Percentiles rank a stretch among this genome's conserved stretches.
Evolutionary conservation across 1,140 invertebrate genomes (phyloP).

Genomic region (Radopholus similis): DNA sequence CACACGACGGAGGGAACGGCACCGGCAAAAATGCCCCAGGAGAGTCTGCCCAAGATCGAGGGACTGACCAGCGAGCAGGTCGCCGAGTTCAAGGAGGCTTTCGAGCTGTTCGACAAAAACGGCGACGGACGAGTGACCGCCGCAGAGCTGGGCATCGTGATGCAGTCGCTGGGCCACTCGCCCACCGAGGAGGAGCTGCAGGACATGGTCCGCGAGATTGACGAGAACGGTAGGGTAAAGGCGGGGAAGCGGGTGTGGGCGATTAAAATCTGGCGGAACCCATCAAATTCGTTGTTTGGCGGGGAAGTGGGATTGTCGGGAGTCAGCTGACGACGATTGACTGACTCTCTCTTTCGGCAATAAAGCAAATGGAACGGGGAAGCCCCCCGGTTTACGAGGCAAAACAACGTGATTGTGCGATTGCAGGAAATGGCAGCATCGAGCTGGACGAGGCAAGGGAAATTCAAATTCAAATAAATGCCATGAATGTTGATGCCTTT

Average conservation of each 20-base stretch:
- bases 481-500: not conserved
- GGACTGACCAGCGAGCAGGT: conserved; percentile 38
- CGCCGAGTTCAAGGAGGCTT: conserved; percentile 93
- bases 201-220: conserved; percentile 99
- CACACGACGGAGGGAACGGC: too few relatives aligned
- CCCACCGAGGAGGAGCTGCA: conserved; percentile 97
- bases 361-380: not conserved
- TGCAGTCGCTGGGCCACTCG: conserved; percentile 95
- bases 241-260: not conserved
- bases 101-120: conserved; percentile 96
- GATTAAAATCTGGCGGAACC: not conserved
- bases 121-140: conserved; percentile 98
- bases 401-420: not conserved
- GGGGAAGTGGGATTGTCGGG: not conserved
- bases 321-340: not conserved
- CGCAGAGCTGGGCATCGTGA: conserved; percentile 94
- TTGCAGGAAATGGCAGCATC: conserved; percentile 89
- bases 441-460: conserved; percentile 84
- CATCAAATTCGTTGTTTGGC: not conserved
- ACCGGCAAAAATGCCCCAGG: not conserved
- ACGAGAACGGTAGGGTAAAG: conserved; percentile 74
- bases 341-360: not conserved
- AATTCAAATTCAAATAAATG: not conserved
- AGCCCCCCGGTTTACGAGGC: not conserved
- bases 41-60: conserved; percentile 34